phyloP scores from a whole-genome alignment of 2,888 invertebrate species.

The Lasioglossum calceatum region DNA sequence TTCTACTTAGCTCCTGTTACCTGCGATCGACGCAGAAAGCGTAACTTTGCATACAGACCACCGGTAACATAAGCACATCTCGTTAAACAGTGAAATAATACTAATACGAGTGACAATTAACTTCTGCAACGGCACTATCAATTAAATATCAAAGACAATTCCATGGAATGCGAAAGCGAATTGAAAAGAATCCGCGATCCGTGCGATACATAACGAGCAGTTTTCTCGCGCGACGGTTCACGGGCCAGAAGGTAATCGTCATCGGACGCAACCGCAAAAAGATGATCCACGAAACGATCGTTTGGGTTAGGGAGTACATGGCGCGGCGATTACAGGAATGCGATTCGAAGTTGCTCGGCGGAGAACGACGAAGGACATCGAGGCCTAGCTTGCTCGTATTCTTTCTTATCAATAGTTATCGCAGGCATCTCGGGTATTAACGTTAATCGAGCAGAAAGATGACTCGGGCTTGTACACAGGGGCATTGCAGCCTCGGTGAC shows the following conservation, averaged over 20 bases:
- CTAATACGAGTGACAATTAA: neutral
- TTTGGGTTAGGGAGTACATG: neutral
- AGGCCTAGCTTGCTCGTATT: slow-evolving; percentile 10
- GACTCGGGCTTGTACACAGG: slow-evolving; percentile 25
- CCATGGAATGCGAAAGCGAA: neutral
- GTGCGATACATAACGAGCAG: neutral
- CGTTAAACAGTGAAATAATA: neutral
- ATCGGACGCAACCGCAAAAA: neutral
- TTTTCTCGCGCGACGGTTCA: neutral
- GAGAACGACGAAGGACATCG: neutral
- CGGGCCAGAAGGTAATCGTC: slow-evolving; percentile 20
- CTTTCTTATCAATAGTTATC: slow-evolving; percentile 50
- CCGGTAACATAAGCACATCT: neutral
- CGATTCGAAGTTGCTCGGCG: neutral
- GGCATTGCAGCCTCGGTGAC: slow-evolving; percentile 26
- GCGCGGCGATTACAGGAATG: slow-evolving; percentile 22
- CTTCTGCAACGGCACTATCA: neutral
- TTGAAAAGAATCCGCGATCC: neutral
- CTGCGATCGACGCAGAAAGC: no score
- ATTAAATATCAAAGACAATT: neutral
- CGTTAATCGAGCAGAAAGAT: slow-evolving; percentile 55
- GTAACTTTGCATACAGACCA: no score
- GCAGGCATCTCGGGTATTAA: slow-evolving; percentile 43
- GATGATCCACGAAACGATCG: slow-evolving; percentile 8
- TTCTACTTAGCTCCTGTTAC: no score